Percentiles rank a stretch among this genome's conserved stretches.
Conservation (phyloP, 1,140 invertebrate genomes). For the Diplogasteroides magnus region DNA sequence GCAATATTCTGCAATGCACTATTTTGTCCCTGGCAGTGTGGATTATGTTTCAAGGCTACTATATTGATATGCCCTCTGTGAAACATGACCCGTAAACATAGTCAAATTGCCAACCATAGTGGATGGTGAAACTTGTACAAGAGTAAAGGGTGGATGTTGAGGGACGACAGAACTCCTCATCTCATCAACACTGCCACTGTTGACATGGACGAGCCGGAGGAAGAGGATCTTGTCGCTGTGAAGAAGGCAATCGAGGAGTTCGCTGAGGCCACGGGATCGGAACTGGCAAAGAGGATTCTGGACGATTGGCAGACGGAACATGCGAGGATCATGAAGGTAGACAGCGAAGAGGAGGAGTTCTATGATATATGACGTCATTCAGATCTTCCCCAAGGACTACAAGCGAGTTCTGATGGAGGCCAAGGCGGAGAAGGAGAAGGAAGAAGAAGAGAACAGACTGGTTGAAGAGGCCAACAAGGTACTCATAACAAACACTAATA, state of each 20-base stretch:
- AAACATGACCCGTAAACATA: no score
- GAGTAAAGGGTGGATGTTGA: conserved; percentile 28
- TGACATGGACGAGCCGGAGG: conserved; percentile 48
- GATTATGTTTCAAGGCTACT: no score
- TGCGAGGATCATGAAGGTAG: conserved; percentile 79
- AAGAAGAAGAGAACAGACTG: conserved; percentile 19
- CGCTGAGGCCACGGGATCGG: conserved; percentile 78
- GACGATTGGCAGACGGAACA: conserved; percentile 74
- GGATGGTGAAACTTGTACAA: no score
- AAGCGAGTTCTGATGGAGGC: conserved; percentile 77
- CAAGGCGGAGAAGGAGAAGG: conserved; percentile 60
- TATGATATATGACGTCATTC: conserved; percentile 59
- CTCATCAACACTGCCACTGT: conserved; percentile 52
- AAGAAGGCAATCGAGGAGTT: conserved; percentile 78
- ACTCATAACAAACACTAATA: no score
- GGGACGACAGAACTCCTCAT: conserved; percentile 24
- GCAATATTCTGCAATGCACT: no score
- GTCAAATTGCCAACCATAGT: no score
- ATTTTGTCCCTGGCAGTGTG: no score
- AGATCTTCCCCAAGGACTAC: conserved; percentile 85
- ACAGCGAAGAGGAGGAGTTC: not conserved
- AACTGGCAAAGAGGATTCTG: conserved; percentile 74
- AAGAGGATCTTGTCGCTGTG: conserved; percentile 76
- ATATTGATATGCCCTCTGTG: no score
- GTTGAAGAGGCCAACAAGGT: conserved; percentile 40